Conservation (phyloP, 92 coral and sea anemone genomes). For the Zoanthus solanderi region DNA sequence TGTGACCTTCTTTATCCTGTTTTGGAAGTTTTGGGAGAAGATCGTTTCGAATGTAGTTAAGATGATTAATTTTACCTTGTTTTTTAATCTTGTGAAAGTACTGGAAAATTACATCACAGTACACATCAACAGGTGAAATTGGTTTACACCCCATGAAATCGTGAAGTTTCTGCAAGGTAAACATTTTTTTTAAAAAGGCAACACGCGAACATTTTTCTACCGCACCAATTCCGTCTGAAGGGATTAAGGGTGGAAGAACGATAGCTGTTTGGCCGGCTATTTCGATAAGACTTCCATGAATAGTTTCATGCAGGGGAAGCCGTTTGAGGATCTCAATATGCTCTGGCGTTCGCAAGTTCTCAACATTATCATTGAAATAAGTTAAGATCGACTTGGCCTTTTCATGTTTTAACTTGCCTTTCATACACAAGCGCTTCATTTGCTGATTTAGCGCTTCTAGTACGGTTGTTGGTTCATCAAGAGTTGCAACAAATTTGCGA, state of each 20-base stretch:
- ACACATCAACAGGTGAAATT: constrained; percentile 55
- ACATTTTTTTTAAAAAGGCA: constrained; percentile 50
- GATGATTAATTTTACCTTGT: constrained; percentile 54
- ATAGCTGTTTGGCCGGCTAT: constrained; percentile 31
- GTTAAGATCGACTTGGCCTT: constrained; percentile 16
- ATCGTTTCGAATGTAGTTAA: constrained; percentile 40
- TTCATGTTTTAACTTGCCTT: not conserved
- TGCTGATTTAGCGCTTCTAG: constrained; percentile 19
- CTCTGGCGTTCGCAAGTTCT: not conserved
- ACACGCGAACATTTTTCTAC: constrained; percentile 24
- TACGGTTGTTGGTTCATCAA: constrained; percentile 43
- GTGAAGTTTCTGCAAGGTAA: constrained; percentile 30
- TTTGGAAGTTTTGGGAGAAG: not conserved
- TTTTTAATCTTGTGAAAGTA: constrained; percentile 32
- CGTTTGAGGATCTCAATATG: constrained; percentile 30
- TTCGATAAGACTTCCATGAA: constrained; percentile 41
- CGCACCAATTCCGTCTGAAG: constrained; percentile 52
- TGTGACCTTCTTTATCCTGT: constrained; percentile 13
- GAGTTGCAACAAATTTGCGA: constrained; percentile 21
- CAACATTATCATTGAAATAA: constrained; percentile 37
- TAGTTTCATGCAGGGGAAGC: constrained; percentile 59
- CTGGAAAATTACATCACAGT: constrained; percentile 67
- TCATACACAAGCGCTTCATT: not conserved
- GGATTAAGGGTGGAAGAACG: constrained; percentile 58
- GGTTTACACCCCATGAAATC: constrained; percentile 52